Conservation (phyloP, 1,140 invertebrate genomes). For the Lamellibrachia luymesi region DNA sequence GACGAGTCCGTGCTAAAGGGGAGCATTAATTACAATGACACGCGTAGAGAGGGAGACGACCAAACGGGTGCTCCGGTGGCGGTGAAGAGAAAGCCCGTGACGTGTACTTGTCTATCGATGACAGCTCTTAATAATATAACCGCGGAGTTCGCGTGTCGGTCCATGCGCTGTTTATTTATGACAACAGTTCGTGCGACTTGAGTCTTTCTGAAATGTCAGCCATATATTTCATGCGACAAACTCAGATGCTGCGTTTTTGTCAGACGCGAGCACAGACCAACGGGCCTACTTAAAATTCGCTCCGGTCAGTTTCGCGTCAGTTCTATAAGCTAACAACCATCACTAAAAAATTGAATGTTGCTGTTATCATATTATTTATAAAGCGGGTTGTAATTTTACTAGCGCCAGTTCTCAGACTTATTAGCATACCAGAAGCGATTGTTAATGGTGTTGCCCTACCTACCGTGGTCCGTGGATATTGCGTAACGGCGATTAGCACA, state of each 20-base stretch:
- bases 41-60: too few relatives aligned
- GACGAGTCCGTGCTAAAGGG: too few relatives aligned
- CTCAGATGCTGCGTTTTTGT: neutral
- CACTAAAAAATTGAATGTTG: neutral
- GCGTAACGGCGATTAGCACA: neutral
- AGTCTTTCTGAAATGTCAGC: neutral
- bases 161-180: neutral
- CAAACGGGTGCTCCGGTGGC: neutral
- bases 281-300: neutral
- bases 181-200: neutral
- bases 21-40: neutral
- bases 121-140: neutral
- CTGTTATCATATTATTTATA: neutral
- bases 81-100: neutral
- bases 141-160: neutral
- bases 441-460: neutral
- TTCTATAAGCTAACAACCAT: neutral
- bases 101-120: neutral
- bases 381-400: neutral
- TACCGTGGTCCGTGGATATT: neutral
- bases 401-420: too few relatives aligned
- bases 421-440: too few relatives aligned
- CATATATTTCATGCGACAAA: neutral
- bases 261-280: neutral
- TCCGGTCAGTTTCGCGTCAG: neutral